Conservation (phyloP, 2,797 vertebrate species). For the Trachurus trachurus region DNA sequence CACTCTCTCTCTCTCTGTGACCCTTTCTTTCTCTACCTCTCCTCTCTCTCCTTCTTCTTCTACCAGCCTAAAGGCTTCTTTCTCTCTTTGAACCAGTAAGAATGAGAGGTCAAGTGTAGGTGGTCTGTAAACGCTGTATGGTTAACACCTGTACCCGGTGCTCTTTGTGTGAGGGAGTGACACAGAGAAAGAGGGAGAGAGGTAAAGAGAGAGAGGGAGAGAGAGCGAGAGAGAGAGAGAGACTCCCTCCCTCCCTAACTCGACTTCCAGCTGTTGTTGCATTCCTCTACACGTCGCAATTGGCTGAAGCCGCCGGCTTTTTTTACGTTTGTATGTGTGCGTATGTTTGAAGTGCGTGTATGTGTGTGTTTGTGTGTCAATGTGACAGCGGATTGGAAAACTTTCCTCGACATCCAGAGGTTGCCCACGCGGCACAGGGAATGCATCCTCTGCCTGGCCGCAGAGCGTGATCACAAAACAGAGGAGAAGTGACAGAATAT, state of each 20-base stretch:
- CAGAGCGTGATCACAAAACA: conserved; percentile 9
- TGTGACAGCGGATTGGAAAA: conserved; percentile 31
- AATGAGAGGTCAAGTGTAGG: conserved; percentile 69
- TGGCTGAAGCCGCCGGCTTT: conserved; percentile 53
- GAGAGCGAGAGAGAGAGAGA: conserved; percentile 34
- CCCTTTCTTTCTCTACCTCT: neutral
- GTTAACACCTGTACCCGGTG: conserved; percentile 68
- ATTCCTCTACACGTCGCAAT: conserved; percentile 70
- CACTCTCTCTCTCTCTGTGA: neutral
- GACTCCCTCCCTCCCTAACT: conserved; percentile 64
- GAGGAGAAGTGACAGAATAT: conserved; percentile 26
- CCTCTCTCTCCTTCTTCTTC: neutral
- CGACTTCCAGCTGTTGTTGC: conserved; percentile 77
- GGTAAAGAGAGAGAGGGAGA: conserved; percentile 37
- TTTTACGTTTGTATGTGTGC: conserved; percentile 13
- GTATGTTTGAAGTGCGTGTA: conserved; percentile 19
- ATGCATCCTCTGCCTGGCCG: conserved; percentile 25
- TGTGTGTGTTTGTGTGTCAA: neutral
- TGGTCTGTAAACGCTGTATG: conserved; percentile 47
- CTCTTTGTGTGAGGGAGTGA: neutral
- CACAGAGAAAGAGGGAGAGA: conserved; percentile 23
- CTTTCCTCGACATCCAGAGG: conserved; percentile 15
- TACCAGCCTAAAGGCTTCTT: conserved; percentile 15
- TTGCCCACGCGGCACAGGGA: conserved; percentile 29
- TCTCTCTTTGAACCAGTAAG: conserved; percentile 32